Conservation (phyloP, 2,888 invertebrate genomes). For the Lithophane semibrunnea region DNA sequence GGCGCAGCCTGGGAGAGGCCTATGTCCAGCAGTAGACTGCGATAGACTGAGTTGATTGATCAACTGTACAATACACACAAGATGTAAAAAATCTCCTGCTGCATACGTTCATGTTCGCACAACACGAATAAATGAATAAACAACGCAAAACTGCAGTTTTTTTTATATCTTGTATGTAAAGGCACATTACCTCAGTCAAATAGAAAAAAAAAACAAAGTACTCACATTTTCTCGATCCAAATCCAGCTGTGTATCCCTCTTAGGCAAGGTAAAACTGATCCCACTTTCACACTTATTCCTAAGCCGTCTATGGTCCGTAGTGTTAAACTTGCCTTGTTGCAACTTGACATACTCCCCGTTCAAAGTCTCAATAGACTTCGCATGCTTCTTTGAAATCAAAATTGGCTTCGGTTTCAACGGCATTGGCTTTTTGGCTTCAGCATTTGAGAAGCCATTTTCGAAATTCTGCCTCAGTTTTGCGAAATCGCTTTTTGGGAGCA, state of each 20-base stretch:
- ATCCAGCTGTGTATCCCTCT: slow-evolving; percentile 80
- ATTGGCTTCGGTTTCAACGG: slow-evolving; percentile 73
- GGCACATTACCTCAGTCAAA: no score
- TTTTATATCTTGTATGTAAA: no score
- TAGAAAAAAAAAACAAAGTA: slow-evolving; percentile 52
- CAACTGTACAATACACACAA: no score
- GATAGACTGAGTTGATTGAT: no score
- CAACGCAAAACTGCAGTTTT: no score
- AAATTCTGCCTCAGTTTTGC: slow-evolving; percentile 81
- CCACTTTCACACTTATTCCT: slow-evolving; percentile 65
- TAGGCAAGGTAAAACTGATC: slow-evolving; percentile 74
- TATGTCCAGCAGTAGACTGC: no score
- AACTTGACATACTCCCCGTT: slow-evolving; percentile 68
- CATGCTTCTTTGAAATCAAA: slow-evolving; percentile 67
- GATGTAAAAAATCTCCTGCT: no score
- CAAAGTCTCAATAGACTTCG: slow-evolving; percentile 66
- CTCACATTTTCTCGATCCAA: slow-evolving; percentile 87
- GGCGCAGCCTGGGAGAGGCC: no score
- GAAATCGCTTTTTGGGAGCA: slow-evolving; percentile 69
- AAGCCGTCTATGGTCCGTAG: slow-evolving; percentile 76
- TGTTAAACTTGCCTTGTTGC: slow-evolving; percentile 74
- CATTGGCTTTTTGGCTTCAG: slow-evolving; percentile 62
- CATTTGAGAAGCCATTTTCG: slow-evolving; percentile 71
- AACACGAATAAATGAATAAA: no score
- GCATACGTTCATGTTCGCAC: no score